Percentiles rank a stretch among this genome's conserved stretches.
Conservation (phyloP, 2,888 invertebrate species). For the Andrena marginata region DNA sequence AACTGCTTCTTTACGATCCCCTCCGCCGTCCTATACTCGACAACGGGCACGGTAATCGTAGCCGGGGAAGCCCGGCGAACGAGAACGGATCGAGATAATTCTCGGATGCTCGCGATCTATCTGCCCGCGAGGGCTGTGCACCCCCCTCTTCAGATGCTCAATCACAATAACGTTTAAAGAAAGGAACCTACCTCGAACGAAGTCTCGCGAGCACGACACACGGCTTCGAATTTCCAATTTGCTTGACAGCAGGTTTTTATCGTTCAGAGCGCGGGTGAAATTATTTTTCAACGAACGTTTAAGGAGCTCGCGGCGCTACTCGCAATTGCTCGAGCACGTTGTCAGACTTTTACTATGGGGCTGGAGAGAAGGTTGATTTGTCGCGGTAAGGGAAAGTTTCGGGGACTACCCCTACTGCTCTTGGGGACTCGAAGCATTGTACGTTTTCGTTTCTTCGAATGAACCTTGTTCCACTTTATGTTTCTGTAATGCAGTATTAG, state of each 20-base stretch:
- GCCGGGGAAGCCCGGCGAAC: constrained; percentile 8
- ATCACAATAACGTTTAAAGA: constrained; percentile 49
- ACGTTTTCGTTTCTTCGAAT: no score
- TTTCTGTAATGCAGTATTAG: no score
- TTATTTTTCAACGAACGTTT: constrained; percentile 26
- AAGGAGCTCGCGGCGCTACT: not conserved
- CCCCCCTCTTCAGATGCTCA: constrained; percentile 59
- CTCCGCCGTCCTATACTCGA: constrained; percentile 41
- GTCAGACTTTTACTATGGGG: no score
- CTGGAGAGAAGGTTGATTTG: no score
- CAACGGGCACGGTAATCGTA: not conserved
- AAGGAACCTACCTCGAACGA: constrained; percentile 69
- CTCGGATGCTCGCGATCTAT: not conserved
- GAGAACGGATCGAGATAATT: not conserved
- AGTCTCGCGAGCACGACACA: constrained; percentile 49
- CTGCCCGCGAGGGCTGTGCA: constrained; percentile 40
- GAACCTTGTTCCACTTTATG: no score
- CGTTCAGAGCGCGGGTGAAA: not conserved
- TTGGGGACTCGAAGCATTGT: no score
- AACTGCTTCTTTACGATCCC: constrained; percentile 48
- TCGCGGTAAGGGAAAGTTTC: no score
- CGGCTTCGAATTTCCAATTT: constrained; percentile 30
- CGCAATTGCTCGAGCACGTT: constrained; percentile 35
- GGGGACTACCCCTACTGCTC: no score
- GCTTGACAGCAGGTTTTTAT: constrained; percentile 5